These are phyloP conservation scores for Esox masquinongy DNA, from an alignment of 2,797 vertebrate genomes.

Conservation along the genomic window DNA sequence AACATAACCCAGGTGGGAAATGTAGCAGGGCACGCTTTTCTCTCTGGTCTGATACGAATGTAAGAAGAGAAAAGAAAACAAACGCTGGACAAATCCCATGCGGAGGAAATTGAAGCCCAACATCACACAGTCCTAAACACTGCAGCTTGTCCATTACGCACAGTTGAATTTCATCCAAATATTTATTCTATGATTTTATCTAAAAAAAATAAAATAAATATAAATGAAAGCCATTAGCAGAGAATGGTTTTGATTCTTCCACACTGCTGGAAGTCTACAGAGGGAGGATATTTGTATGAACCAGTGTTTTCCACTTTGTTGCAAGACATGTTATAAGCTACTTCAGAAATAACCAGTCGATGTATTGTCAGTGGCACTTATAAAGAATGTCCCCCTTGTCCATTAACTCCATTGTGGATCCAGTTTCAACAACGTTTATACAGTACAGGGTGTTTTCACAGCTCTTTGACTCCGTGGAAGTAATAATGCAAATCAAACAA, in stretches of 20 bases:
- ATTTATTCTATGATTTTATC: slow-evolving; percentile 26
- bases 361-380: not conserved
- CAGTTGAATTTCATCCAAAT: not conserved
- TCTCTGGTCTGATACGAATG: slow-evolving; percentile 73
- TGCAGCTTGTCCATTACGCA: slow-evolving; percentile 20
- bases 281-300: slow-evolving; percentile 35
- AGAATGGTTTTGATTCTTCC: slow-evolving; percentile 3
- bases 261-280: slow-evolving; percentile 37
- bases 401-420: slow-evolving; percentile 2
- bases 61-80: slow-evolving; percentile 46
- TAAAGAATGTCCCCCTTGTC: not conserved
- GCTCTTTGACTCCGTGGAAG: slow-evolving; percentile 6
- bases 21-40: slow-evolving; percentile 73
- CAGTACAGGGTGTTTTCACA: slow-evolving; percentile 16
- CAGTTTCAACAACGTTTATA: slow-evolving; percentile 13
- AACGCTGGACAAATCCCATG: slow-evolving; percentile 32
- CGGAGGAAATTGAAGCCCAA: slow-evolving; percentile 18
- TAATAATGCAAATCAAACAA: slow-evolving; percentile 13
- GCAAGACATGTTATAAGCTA: not conserved
- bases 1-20: slow-evolving; percentile 58
- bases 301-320: slow-evolving; percentile 6
- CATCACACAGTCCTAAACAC: slow-evolving; percentile 25
- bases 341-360: slow-evolving; percentile 1
- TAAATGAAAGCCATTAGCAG: not conserved
- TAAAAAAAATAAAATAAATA: slow-evolving; percentile 9